Evolutionary conservation across 2,888 invertebrate genomes (phyloP).

Genomic region (Papilio demoleus): DNA sequence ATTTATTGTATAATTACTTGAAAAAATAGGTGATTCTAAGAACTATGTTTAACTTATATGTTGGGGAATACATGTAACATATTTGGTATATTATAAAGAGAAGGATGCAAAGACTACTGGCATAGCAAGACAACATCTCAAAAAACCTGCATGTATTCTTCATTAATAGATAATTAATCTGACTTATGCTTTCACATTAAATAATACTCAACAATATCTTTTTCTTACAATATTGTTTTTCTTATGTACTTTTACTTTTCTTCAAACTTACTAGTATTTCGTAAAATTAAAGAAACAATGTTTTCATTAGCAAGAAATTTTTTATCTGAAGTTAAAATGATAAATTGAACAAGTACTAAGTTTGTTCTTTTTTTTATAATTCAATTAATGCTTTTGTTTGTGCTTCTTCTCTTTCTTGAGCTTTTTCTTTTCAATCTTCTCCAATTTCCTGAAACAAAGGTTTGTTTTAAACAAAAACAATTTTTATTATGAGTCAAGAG

Average conservation of each 20-base stretch:
- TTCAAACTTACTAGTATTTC: background rate
- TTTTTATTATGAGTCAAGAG: background rate
- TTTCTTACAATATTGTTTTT: no score
- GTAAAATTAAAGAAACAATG: background rate
- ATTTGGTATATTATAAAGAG: no score
- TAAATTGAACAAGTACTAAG: background rate
- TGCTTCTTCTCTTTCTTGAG: conserved; percentile 66
- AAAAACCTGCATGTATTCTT: no score
- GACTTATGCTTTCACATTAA: no score
- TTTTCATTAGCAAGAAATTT: background rate
- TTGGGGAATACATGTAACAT: no score
- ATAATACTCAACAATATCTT: no score
- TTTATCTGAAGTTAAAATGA: background rate
- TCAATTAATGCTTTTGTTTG: conserved; percentile 59
- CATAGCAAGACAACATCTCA: no score
- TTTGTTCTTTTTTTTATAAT: conserved; percentile 20
- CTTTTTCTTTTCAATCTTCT: conserved; percentile 86
- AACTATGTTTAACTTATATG: no score
- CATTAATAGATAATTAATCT: no score
- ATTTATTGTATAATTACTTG: no score
- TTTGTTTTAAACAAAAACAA: background rate
- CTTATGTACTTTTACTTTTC: background rate
- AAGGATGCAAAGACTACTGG: no score
- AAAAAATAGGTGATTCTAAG: no score
- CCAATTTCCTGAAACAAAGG: conserved; percentile 83